Percentiles rank a stretch among this genome's conserved stretches.
Evolutionary conservation across 2,113 vertebrate species (phyloP).

Genomic region (Syngnathoides biaculeatus): DNA sequence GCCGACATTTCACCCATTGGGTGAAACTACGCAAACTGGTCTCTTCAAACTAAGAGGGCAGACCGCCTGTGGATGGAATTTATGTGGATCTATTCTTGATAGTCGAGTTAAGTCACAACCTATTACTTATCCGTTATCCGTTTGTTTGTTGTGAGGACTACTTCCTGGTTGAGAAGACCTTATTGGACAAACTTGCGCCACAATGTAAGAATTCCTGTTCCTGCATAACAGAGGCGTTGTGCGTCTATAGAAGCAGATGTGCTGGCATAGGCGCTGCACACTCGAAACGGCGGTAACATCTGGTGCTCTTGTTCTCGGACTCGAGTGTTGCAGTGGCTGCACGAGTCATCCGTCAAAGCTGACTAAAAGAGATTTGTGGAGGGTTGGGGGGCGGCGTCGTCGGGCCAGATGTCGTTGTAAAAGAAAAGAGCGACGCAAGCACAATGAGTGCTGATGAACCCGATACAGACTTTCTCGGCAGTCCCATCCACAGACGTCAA

Average conservation of each 20-base stretch:
- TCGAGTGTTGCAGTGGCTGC: constrained; percentile 47
- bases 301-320: neutral
- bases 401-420: constrained; percentile 59
- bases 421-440: constrained; percentile 52
- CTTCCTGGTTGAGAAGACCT: neutral
- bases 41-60: neutral
- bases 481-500: neutral
- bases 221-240: neutral
- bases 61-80: neutral
- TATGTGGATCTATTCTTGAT: neutral
- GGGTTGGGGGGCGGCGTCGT: constrained; percentile 28
- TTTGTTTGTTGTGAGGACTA: neutral
- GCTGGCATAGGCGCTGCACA: neutral
- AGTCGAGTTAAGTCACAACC: neutral
- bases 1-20: no score
- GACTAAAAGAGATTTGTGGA: constrained; percentile 43
- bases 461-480: constrained; percentile 20
- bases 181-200: neutral
- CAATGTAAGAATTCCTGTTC: neutral
- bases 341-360: constrained; percentile 64
- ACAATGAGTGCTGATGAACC: constrained; percentile 55
- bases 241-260: constrained; percentile 47
- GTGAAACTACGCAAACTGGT: neutral
- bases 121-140: neutral
- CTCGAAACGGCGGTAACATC: constrained; percentile 1